phyloP scores from a whole-genome alignment of 2,888 invertebrate species.

The Metacarcinus magister region DNA sequence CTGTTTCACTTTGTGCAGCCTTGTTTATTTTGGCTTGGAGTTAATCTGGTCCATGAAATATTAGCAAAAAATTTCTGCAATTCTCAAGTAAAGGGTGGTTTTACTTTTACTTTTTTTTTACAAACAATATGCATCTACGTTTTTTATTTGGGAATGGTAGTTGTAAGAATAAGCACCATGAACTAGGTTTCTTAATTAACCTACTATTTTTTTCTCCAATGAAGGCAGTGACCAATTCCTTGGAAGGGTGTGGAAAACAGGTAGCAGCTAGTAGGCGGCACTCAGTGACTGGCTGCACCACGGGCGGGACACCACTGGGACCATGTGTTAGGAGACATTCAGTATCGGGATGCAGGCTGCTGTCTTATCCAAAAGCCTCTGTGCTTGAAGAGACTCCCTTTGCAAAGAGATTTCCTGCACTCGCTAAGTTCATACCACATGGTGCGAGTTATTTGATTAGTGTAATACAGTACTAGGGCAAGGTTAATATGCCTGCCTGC shows the following conservation, averaged over 20 bases:
- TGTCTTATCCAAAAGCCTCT: constrained; percentile 56
- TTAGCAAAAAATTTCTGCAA: neutral
- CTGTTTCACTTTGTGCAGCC: neutral
- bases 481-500: neutral
- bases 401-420: constrained; percentile 35
- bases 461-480: neutral
- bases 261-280: constrained; percentile 6
- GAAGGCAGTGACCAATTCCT: constrained; percentile 23
- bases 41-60: neutral
- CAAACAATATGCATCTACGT: neutral
- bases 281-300: constrained; percentile 26
- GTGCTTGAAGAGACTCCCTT: constrained; percentile 56
- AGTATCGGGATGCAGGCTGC: constrained; percentile 27
- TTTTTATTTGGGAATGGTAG: neutral
- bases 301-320: constrained; percentile 4
- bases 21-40: neutral
- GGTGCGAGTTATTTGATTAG: constrained; percentile 13
- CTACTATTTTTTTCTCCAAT: neutral
- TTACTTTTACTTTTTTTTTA: neutral
- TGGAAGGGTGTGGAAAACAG: constrained; percentile 31
- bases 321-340: constrained; percentile 51
- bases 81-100: neutral
- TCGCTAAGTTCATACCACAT: neutral
- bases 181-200: neutral
- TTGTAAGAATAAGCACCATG: neutral